A percentile compares a stretch with the other conserved stretches of the same genome.
Evolutionary conservation across 2,113 vertebrate genomes (phyloP).

Genomic region (Eupsittula cactorum): DNA sequence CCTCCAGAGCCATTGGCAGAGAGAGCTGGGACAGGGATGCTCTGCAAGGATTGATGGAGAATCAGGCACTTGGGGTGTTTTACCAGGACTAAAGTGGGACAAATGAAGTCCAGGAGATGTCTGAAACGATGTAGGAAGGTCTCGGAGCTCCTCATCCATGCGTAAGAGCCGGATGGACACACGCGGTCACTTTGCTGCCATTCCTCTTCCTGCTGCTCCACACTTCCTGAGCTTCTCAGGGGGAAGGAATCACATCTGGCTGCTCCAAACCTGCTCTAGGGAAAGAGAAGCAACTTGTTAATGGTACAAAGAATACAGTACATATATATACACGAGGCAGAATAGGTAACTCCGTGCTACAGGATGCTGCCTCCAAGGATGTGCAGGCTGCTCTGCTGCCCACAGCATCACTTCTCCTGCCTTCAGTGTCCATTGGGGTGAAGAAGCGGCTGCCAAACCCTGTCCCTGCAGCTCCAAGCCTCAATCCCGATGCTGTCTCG

Average conservation of each 20-base stretch:
- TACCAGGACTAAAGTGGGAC: neutral
- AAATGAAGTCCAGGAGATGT: neutral
- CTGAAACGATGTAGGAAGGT: neutral
- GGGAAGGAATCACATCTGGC: neutral
- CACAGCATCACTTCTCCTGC: neutral
- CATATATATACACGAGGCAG: too few species aligned
- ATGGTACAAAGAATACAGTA: neutral
- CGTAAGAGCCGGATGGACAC: neutral
- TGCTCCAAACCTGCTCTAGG: neutral
- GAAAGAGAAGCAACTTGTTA: neutral
- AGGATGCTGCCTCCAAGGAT: neutral
- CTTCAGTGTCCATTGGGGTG: fast-evolving
- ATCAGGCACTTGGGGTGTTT: neutral
- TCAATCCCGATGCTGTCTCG: fast-evolving
- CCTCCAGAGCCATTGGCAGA: neutral
- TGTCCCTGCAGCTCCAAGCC: neutral
- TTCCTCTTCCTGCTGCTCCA: neutral
- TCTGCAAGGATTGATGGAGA: neutral
- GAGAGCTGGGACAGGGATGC: neutral
- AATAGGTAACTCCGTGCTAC: neutral
- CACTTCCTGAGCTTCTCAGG: neutral
- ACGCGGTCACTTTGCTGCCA: neutral
- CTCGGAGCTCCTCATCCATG: neutral
- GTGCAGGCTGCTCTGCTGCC: neutral
- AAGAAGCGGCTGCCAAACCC: neutral